phyloP scores from a whole-genome alignment of 2,113 vertebrate species.

The Stegostoma tigrinum region DNA sequence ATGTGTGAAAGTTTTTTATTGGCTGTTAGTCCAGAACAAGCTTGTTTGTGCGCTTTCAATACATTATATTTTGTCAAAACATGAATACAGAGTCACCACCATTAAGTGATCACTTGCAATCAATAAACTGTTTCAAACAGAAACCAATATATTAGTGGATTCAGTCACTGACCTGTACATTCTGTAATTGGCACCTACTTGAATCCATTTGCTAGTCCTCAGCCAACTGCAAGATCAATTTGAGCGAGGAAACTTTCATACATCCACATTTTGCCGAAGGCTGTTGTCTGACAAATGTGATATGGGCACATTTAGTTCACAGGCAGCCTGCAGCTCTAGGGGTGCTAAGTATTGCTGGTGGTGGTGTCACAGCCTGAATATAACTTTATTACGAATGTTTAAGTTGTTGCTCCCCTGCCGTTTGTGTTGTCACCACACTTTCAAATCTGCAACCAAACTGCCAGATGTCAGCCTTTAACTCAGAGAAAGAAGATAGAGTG shows the following conservation, averaged over 20 bases:
- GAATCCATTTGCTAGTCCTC: neutral
- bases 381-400: constrained; percentile 3
- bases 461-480: neutral
- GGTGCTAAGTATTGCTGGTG: constrained; percentile 15
- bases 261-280: constrained; percentile 4
- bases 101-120: neutral
- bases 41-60: neutral
- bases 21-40: neutral
- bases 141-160: neutral
- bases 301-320: constrained; percentile 22
- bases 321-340: neutral
- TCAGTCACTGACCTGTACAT: neutral
- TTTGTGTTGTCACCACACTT: constrained; percentile 1
- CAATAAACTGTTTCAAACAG: neutral
- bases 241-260: neutral
- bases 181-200: neutral
- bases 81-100: neutral
- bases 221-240: neutral
- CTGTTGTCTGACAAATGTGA: constrained; percentile 21
- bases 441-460: neutral
- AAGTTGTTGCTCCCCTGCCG: neutral
- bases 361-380: constrained; percentile 22
- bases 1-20: neutral
- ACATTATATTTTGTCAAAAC: neutral
- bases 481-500: neutral